These are phyloP conservation scores for Candidula unifasciata DNA, from an alignment of 2,888 invertebrate species.

Conservation along the genomic window DNA sequence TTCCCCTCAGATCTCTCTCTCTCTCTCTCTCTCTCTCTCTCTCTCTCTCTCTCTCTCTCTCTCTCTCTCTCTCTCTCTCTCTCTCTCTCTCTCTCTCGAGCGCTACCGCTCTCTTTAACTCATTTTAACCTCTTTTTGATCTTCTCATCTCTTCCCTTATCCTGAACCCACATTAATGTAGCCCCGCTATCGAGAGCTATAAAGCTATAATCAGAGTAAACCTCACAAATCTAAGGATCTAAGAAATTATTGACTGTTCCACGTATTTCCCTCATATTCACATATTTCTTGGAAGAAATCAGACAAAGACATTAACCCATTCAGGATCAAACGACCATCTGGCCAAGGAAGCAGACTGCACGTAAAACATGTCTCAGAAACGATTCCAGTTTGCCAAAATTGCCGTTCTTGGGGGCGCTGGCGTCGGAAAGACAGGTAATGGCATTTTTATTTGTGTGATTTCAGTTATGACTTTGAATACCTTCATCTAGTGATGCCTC, in stretches of 20 bases:
- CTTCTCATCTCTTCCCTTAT: background rate
- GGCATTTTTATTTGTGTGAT: background rate
- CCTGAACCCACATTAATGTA: too few relatives aligned
- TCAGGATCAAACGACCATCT: background rate
- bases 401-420: slow-evolving; percentile 92
- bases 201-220: too few relatives aligned
- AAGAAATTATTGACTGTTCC: too few relatives aligned
- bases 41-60: background rate
- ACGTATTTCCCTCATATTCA: too few relatives aligned
- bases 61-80: background rate
- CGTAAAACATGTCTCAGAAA: slow-evolving; percentile 58
- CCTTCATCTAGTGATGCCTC: too few relatives aligned
- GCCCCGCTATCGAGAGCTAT: too few relatives aligned
- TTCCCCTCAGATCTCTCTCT: background rate
- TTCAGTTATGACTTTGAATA: too few relatives aligned
- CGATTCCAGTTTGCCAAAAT: slow-evolving; percentile 91
- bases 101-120: background rate
- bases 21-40: background rate
- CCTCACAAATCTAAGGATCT: too few relatives aligned
- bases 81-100: background rate
- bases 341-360: background rate
- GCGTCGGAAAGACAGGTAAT: slow-evolving; percentile 94
- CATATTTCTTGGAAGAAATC: too few relatives aligned
- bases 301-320: too few relatives aligned
- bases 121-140: background rate